Conservation (phyloP, 1,140 invertebrate genomes). For the Drosophila quadrilineata region DNA sequence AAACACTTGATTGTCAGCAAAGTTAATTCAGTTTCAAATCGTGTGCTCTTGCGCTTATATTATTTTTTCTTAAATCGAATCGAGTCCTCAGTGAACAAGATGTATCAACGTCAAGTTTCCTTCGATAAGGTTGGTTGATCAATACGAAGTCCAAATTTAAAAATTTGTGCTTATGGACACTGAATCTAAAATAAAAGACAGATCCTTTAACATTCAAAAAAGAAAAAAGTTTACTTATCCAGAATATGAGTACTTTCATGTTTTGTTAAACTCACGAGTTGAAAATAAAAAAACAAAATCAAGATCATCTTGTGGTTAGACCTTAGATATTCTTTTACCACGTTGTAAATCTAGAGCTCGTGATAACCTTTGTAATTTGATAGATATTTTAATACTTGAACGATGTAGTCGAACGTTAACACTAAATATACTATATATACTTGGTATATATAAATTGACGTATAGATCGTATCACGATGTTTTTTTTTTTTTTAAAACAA, state of each 20-base stretch:
- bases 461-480: too few relatives aligned
- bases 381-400: too few relatives aligned
- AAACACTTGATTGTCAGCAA: slow-evolving; percentile 40
- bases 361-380: slow-evolving; percentile 33
- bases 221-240: too few relatives aligned
- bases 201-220: too few relatives aligned
- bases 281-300: neutral
- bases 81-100: slow-evolving; percentile 33
- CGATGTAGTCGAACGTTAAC: too few relatives aligned
- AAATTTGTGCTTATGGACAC: too few relatives aligned
- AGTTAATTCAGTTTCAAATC: slow-evolving; percentile 61
- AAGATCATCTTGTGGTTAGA: slow-evolving; percentile 22
- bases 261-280: too few relatives aligned
- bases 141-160: slow-evolving; percentile 11
- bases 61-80: neutral
- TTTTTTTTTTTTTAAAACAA: too few relatives aligned
- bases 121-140: slow-evolving; percentile 75
- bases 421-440: too few relatives aligned
- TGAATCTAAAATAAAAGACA: too few relatives aligned
- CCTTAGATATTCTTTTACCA: neutral
- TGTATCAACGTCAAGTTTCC: slow-evolving; percentile 73
- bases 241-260: too few relatives aligned
- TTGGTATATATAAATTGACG: too few relatives aligned
- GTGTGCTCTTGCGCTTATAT: slow-evolving; percentile 42
- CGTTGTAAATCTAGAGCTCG: neutral